phyloP scores from a whole-genome alignment of 2,113 vertebrate genomes.

The Ginglymostoma cirratum region DNA sequence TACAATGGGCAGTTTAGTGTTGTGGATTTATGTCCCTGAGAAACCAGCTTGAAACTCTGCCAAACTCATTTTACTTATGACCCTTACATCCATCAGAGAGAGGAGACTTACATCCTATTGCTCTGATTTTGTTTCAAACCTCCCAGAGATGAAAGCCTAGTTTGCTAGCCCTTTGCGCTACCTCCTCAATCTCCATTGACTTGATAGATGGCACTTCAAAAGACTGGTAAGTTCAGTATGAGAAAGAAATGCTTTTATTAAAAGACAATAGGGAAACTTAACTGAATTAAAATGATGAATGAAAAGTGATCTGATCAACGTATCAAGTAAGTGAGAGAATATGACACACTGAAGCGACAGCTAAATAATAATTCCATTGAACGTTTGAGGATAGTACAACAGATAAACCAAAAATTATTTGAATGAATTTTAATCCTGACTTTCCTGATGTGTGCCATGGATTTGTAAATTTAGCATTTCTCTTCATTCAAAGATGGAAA shows the following conservation, averaged over 20 bases:
- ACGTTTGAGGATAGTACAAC: neutral
- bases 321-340: neutral
- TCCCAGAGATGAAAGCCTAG: slow-evolving; percentile 12
- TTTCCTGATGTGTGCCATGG: too few species aligned
- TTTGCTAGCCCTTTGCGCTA: neutral
- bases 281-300: slow-evolving; percentile 15
- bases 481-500: neutral
- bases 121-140: neutral
- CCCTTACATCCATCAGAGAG: neutral
- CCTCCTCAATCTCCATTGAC: neutral
- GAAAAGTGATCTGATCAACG: neutral
- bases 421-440: neutral
- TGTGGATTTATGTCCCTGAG: neutral
- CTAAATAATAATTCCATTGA: neutral
- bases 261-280: neutral
- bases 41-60: neutral
- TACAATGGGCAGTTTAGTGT: neutral
- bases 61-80: slow-evolving; percentile 27
- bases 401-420: neutral
- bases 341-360: neutral
- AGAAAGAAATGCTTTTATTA: neutral
- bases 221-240: neutral
- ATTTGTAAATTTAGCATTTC: neutral
- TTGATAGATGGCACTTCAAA: neutral
- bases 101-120: neutral